Percentiles rank a stretch among this genome's conserved stretches.
These are phyloP conservation scores for Nicator chloris DNA, from an alignment of 2,113 vertebrate species.

Conservation along the genomic window DNA sequence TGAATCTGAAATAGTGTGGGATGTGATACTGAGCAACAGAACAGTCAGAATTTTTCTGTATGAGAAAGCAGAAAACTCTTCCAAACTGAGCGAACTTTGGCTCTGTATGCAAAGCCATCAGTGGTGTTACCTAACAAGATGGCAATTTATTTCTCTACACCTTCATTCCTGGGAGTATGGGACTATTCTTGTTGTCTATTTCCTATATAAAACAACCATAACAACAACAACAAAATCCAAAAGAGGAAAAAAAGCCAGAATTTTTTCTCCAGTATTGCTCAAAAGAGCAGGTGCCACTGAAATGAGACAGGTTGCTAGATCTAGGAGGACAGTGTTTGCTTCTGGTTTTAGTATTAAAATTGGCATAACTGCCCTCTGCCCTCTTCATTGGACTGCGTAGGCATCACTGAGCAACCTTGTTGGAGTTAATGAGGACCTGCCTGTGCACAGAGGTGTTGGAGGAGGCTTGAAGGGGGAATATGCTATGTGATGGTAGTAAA, in stretches of 20 bases:
- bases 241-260: background rate
- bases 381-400: background rate
- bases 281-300: background rate
- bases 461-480: background rate
- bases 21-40: background rate
- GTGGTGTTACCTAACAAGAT: background rate
- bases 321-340: background rate
- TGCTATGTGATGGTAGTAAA: background rate
- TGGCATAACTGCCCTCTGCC: background rate
- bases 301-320: background rate
- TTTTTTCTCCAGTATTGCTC: background rate
- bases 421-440: background rate
- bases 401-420: background rate
- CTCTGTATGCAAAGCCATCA: background rate
- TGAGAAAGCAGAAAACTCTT: background rate
- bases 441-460: background rate
- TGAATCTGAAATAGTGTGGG: conserved; percentile 14
- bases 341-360: background rate
- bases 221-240: background rate
- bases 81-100: background rate
- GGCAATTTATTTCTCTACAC: background rate
- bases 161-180: background rate
- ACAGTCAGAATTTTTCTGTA: background rate
- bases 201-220: background rate
- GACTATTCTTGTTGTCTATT: background rate